Evolutionary conservation across 1,140 invertebrate species (phyloP).

Genomic region (Drosophila novamexicana): DNA sequence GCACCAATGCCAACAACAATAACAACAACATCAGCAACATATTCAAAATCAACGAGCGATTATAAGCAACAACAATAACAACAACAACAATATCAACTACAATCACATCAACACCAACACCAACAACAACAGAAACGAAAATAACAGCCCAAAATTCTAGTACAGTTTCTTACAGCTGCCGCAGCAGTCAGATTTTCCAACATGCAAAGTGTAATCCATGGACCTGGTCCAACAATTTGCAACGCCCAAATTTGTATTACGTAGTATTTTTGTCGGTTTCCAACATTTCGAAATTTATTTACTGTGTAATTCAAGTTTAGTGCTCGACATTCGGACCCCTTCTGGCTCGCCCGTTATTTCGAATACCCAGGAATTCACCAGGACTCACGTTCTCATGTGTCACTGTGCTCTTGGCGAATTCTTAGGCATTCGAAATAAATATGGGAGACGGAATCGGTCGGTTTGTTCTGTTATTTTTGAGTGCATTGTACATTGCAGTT

Average conservation of each 20-base stretch:
- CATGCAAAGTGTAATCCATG: conserved; percentile 26
- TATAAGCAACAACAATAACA: background rate
- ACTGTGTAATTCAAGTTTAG: conserved; percentile 21
- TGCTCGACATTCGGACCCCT: background rate
- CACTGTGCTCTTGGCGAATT: conserved; percentile 2
- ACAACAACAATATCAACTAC: background rate
- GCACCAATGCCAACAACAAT: background rate
- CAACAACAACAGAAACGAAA: conserved; percentile 6
- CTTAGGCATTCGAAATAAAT: conserved; percentile 12
- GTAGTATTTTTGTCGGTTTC: conserved; percentile 5
- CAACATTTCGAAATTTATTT: conserved; percentile 24
- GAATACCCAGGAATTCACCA: background rate
- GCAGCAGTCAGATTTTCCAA: conserved; percentile 1
- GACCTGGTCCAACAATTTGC: conserved; percentile 13
- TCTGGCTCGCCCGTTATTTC: background rate
- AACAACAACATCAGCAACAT: conserved; percentile 1
- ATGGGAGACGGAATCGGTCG: conserved; percentile 29
- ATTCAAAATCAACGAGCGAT: background rate
- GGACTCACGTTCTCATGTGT: no score
- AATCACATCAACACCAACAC: background rate
- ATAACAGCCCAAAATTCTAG: conserved; percentile 28
- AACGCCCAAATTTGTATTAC: conserved; percentile 16
- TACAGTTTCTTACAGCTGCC: conserved; percentile 1
- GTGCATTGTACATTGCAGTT: conserved; percentile 16
- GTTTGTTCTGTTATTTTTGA: conserved; percentile 8